Evolutionary conservation across 2,888 invertebrate species (phyloP), one percentile per base, ranked within the genome.

Genomic region (Blera fallax): DNA sequence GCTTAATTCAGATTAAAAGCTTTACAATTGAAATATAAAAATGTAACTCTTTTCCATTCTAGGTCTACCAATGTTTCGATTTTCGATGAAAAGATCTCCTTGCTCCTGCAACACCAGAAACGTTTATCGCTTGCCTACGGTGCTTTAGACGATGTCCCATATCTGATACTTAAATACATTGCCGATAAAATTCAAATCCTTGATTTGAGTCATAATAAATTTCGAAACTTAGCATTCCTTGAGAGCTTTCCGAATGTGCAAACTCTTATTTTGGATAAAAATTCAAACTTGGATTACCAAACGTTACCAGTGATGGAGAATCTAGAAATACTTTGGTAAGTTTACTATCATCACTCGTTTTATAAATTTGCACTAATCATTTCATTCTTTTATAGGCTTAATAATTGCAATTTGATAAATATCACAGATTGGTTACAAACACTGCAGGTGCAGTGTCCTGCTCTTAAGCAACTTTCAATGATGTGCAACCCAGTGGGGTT

Each of bases 401-500:
- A 95, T 88, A 93, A 94, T 88, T 95, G 95, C 88, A 94, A 94
- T 88, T 93, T 95, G 72, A 89, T 92, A 2, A 92, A 92, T 2
- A 90, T 97, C 1, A 95, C 94, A 91, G 95, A 95, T 2, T 96
- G 95, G 94, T 93, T 95, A 58, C 94, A 94, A 83, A 94, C 94
- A 89, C 92, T 96, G 84, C 93, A 94, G 87, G 93, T 93, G 69
- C 94, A 95, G 3, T 94, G 95, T 88, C 96, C 97, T 0, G 95
- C 95, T 89, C 92, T 97, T 8, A 94, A 94, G 89, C 95, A 95
- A 90, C 92, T 97, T 0, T 96, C 96, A n/a, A 93, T 89, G 88
- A 89, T 97, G 96, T 96, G 96, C 45, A 97, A 97, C 91, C 94
- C 94, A 0, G 96, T 96, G 0, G 88, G 88, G 11, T 96, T 96